Conservation (phyloP, 2,888 invertebrate species). For the Meghimatium bilineatum region DNA sequence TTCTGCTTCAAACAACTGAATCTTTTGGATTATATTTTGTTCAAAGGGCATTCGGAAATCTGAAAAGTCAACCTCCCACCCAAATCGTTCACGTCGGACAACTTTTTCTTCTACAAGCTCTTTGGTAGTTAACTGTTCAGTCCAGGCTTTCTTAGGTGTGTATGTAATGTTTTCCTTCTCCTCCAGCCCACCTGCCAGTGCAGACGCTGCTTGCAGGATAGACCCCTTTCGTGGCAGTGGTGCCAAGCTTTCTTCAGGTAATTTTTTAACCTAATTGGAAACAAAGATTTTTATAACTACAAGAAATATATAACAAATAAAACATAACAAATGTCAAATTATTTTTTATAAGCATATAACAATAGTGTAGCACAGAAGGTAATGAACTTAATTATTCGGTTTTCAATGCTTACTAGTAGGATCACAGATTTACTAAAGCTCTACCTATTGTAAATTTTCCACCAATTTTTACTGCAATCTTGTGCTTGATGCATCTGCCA, state of each 20-base stretch:
- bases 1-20: conserved; percentile 62
- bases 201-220: conserved; percentile 74
- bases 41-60: conserved; percentile 76
- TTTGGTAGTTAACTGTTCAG: conserved; percentile 72
- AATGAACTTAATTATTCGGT: too few species aligned
- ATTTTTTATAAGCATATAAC: too few species aligned
- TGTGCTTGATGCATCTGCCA: too few species aligned
- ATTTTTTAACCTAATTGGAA: conserved; percentile 21
- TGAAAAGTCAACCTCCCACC: conserved; percentile 77
- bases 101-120: conserved; percentile 71
- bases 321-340: too few species aligned
- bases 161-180: conserved; percentile 75
- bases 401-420: too few species aligned
- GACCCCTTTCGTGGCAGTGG: conserved; percentile 71
- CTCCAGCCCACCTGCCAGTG: conserved; percentile 73
- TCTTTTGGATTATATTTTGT: conserved; percentile 70
- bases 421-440: too few species aligned
- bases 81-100: conserved; percentile 71
- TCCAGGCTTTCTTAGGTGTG: conserved; percentile 74
- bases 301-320: background rate
- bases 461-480: too few species aligned
- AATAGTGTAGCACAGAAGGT: too few species aligned
- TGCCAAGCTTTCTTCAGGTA: conserved; percentile 53
- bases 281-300: background rate
- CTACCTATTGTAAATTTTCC: too few species aligned